Percentiles rank a stretch among this genome's conserved stretches.
phyloP scores from a whole-genome alignment of 2,113 vertebrate species.

The Cynoglossus semilaevis region DNA sequence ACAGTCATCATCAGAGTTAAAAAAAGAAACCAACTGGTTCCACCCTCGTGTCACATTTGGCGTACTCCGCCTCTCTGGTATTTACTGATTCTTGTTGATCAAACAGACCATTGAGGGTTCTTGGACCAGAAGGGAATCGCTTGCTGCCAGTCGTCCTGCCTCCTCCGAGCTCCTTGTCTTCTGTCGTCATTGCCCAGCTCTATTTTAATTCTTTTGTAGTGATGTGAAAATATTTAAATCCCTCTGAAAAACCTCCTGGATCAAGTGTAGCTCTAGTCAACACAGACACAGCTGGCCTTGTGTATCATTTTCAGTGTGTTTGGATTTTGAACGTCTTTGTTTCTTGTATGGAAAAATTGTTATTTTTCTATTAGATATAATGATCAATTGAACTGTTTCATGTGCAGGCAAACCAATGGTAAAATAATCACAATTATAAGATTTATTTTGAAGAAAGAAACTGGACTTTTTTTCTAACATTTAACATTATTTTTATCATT shows the following conservation, averaged over 20 bases:
- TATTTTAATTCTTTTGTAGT: conserved; percentile 38
- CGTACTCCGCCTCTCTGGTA: conserved; percentile 34
- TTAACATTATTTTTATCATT: too few species aligned
- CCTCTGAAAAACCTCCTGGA: conserved; percentile 3
- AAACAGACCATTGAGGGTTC: conserved; percentile 44
- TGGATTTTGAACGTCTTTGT: background rate
- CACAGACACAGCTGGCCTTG: conserved; percentile 27
- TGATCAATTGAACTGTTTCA: too few species aligned
- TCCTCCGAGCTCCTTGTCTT: conserved; percentile 16
- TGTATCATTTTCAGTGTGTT: background rate
- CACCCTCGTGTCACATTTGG: conserved; percentile 52
- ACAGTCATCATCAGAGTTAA: conserved; percentile 50
- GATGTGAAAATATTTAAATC: conserved; percentile 8
- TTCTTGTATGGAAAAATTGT: background rate
- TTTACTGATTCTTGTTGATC: conserved; percentile 48
- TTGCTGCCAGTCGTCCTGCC: conserved; percentile 15
- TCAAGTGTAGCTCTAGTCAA: conserved; percentile 26
- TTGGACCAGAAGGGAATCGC: conserved; percentile 49
- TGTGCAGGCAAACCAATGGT: too few species aligned
- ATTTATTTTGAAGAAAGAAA: too few species aligned
- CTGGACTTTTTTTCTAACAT: too few species aligned
- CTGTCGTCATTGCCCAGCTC: conserved; percentile 22
- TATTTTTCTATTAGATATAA: too few species aligned
- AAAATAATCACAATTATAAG: too few species aligned
- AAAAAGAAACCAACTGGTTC: conserved; percentile 49